Evolutionary conservation across 1,140 invertebrate species (phyloP).

Genomic region (Lepidurus packardi): DNA sequence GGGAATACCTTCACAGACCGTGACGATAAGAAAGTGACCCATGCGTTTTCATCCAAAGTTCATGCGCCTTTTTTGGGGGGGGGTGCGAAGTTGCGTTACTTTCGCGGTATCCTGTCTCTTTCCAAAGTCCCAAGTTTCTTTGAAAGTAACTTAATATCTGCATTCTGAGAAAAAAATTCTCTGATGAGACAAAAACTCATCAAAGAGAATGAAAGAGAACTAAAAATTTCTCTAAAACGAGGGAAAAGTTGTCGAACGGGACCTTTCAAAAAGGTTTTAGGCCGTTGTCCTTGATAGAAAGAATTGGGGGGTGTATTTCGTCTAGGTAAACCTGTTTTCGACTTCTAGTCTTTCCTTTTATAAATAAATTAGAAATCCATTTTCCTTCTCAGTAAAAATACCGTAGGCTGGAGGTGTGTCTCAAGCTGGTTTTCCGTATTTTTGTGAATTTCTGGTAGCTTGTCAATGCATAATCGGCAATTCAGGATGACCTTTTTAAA

Average conservation of each 20-base stretch:
- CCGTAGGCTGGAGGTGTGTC: background rate
- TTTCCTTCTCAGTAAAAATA: too few relatives aligned
- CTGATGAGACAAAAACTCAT: too few relatives aligned
- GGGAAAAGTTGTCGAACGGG: background rate
- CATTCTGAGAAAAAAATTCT: too few relatives aligned
- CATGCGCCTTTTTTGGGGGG: too few relatives aligned
- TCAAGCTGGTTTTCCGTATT: constrained; percentile 5
- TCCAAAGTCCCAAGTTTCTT: too few relatives aligned
- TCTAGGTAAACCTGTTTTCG: background rate
- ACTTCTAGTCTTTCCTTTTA: too few relatives aligned
- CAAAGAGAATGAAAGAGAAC: too few relatives aligned
- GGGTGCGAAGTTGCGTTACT: too few relatives aligned
- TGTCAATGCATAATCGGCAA: background rate
- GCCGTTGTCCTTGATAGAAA: background rate
- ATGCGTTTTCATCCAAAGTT: background rate
- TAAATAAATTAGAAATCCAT: too few relatives aligned
- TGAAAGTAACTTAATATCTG: too few relatives aligned
- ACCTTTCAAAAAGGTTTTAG: background rate
- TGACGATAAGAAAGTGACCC: background rate
- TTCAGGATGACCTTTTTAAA: background rate
- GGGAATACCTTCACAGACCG: background rate
- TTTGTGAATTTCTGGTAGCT: background rate
- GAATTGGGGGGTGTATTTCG: background rate
- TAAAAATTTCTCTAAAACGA: background rate
- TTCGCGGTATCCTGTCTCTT: too few relatives aligned